Conservation (phyloP, 2,113 vertebrate species). For the Galemys pyrenaicus region DNA sequence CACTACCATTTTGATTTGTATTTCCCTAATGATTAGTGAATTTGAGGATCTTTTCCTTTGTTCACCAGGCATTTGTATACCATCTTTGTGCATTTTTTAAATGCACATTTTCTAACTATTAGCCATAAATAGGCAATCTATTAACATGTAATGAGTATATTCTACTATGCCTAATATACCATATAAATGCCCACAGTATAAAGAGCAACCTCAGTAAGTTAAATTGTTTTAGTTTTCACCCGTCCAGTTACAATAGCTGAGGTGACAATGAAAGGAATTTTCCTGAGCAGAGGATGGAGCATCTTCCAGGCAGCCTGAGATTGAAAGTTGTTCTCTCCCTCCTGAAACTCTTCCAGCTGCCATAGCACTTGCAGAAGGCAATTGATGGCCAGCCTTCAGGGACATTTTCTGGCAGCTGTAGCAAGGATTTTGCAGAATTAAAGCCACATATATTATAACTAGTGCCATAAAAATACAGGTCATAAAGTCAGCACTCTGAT, state of each 20-base stretch:
- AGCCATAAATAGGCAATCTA: not conserved
- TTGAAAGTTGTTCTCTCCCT: not conserved
- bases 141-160: not conserved
- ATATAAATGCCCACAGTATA: not conserved
- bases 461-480: slow-evolving; percentile 56
- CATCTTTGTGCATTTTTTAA: slow-evolving; percentile 11
- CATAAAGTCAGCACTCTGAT: slow-evolving; percentile 34
- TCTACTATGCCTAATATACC: not conserved
- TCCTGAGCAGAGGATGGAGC: not conserved
- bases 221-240: not conserved
- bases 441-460: slow-evolving; percentile 8
- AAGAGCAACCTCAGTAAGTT: not conserved
- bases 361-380: not conserved
- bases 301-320: not conserved
- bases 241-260: not conserved
- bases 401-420: slow-evolving; percentile 48
- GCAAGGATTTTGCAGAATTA: slow-evolving; percentile 26
- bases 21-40: not conserved
- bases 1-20: not conserved
- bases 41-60: not conserved
- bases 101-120: slow-evolving; percentile 3
- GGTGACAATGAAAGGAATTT: not conserved
- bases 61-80: not conserved
- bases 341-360: not conserved
- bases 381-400: not conserved